phyloP scores from a whole-genome alignment of 2,797 vertebrate genomes.

The Enteromius afrohamiltoni region DNA sequence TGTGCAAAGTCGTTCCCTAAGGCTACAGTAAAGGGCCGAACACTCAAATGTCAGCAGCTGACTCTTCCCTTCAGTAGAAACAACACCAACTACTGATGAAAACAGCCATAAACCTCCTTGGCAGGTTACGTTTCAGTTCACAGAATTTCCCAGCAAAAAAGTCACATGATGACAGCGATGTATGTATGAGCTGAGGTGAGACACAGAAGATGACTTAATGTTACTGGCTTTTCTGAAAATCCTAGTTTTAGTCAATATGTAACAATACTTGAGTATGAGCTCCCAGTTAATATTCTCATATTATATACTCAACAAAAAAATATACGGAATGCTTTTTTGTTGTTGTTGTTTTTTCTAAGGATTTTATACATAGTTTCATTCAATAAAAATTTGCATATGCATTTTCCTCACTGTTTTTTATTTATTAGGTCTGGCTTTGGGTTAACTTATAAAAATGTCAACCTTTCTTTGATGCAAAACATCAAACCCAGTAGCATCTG shows the following conservation, averaged over 20 bases:
- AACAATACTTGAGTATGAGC: neutral
- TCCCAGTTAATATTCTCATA: neutral
- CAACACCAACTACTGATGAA: conserved; percentile 45
- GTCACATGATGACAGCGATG: conserved; percentile 15
- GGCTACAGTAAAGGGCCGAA: conserved; percentile 48
- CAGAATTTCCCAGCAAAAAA: conserved; percentile 20
- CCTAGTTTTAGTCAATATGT: neutral
- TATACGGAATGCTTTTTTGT: too few relatives aligned
- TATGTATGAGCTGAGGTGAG: conserved; percentile 22
- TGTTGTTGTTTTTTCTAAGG: too few relatives aligned
- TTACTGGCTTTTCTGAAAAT: neutral
- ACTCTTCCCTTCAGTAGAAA: conserved; percentile 49
- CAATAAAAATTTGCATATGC: neutral
- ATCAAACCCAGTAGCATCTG: neutral
- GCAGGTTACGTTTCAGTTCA: conserved; percentile 40
- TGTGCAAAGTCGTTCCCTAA: conserved; percentile 39
- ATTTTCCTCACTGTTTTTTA: too few relatives aligned
- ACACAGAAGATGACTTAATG: conserved; percentile 18
- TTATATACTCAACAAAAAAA: neutral
- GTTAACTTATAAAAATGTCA: too few relatives aligned
- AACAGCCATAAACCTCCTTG: conserved; percentile 45
- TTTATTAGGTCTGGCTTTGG: too few relatives aligned
- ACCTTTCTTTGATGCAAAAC: too few relatives aligned
- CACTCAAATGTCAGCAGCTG: conserved; percentile 41
- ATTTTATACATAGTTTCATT: neutral